phyloP scores from a whole-genome alignment of 64 coral and sea anemone species.

The Catalaphyllia jardinei region DNA sequence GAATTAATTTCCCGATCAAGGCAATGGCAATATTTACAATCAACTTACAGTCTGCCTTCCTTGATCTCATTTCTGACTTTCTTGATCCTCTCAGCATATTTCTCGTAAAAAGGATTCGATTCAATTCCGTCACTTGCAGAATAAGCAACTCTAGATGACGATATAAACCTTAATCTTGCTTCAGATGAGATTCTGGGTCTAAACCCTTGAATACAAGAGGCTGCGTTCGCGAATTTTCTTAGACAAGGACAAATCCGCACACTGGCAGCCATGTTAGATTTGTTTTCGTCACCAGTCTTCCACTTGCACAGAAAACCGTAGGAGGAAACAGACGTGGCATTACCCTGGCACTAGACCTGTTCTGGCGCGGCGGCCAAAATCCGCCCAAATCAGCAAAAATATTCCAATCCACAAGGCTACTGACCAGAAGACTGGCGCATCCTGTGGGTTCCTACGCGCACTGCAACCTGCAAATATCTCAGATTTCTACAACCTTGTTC shows the following conservation, averaged over 20 bases:
- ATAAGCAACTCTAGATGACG: constrained; percentile 7
- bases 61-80: constrained; percentile 34
- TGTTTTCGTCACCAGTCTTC: background rate
- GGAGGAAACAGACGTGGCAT: no score
- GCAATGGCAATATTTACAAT: background rate
- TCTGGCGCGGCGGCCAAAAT: no score
- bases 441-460: no score
- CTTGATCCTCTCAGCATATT: constrained; percentile 66
- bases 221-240: background rate
- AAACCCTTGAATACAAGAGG: background rate
- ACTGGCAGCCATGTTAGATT: constrained; percentile 21
- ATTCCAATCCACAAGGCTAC: no score
- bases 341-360: no score
- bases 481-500: no score
- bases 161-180: background rate
- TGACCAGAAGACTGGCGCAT: no score
- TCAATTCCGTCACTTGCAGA: constrained; percentile 15
- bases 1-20: no score
- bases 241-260: background rate
- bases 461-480: no score
- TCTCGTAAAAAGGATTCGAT: constrained; percentile 65
- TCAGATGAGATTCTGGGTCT: background rate
- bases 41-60: constrained; percentile 33
- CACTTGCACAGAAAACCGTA: no score
- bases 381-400: no score